Conservation (phyloP, 1,140 invertebrate species). For the Pinna nobilis region DNA sequence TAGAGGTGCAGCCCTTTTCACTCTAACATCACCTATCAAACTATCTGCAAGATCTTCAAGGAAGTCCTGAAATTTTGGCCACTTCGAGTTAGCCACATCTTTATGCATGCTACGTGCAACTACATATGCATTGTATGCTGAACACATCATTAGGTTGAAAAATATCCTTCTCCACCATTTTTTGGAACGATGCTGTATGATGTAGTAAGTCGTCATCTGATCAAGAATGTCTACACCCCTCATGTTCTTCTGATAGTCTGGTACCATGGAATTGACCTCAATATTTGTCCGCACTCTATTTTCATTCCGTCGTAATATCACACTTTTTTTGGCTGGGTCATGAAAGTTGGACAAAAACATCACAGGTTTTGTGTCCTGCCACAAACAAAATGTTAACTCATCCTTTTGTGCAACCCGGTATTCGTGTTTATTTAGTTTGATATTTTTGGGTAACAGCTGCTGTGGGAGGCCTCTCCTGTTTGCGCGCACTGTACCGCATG, state of each 20-base stretch:
- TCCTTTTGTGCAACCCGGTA: slow-evolving; percentile 5
- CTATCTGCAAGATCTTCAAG: not conserved
- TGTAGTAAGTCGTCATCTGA: not conserved
- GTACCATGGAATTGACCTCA: not conserved
- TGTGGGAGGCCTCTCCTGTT: slow-evolving; percentile 1
- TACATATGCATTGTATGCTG: slow-evolving; percentile 12
- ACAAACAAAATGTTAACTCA: not conserved
- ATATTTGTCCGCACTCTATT: not conserved
- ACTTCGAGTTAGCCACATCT: not conserved
- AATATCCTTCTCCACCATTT: slow-evolving; percentile 29
- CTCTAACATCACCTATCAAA: not conserved
- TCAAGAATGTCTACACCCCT: not conserved
- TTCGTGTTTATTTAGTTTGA: not conserved
- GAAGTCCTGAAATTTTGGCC: slow-evolving; percentile 8
- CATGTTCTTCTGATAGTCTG: not conserved
- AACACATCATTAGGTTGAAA: not conserved
- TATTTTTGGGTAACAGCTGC: not conserved
- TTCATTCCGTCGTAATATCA: not conserved
- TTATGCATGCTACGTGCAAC: not conserved
- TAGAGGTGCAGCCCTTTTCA: too few relatives aligned
- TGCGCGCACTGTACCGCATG: slow-evolving; percentile 22
- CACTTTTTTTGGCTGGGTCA: not conserved
- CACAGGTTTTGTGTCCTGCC: not conserved
- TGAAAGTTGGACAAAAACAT: not conserved
- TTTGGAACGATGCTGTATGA: not conserved